phyloP scores from a whole-genome alignment of 1,140 invertebrate genomes.

The Metaphire vulgaris region DNA sequence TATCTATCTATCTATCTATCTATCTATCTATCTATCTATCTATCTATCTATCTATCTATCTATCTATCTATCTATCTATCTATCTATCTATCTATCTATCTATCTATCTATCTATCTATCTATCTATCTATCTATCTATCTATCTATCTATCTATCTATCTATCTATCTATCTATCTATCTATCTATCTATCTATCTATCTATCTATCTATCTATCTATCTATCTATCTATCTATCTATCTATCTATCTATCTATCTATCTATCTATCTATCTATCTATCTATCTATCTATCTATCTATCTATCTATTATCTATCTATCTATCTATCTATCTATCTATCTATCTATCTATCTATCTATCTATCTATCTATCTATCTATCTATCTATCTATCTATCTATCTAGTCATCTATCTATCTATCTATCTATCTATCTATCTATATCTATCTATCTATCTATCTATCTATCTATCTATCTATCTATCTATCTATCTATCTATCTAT shows the following conservation, averaged over 20 bases:
- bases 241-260: conserved; percentile 3
- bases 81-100: conserved; percentile 3
- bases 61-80: conserved; percentile 1
- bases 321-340: background rate
- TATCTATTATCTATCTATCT: conserved; percentile 3
- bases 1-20: background rate
- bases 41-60: conserved; percentile 3
- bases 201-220: conserved; percentile 1
- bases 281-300: conserved; percentile 3
- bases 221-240: conserved; percentile 3
- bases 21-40: conserved; percentile 3
- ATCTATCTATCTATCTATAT: background rate
- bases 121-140: conserved; percentile 3
- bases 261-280: conserved; percentile 3
- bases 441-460: conserved; percentile 3
- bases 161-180: conserved; percentile 1
- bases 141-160: conserved; percentile 1
- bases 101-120: conserved; percentile 3
- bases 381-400: background rate
- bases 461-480: conserved; percentile 3
- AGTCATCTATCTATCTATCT: background rate
- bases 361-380: background rate
- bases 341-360: conserved; percentile 3
- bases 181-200: background rate
- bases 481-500: background rate